Base-by-base conservation (phyloP, 2,888 invertebrate genomes). In the Rhingia rostrata region DNA sequence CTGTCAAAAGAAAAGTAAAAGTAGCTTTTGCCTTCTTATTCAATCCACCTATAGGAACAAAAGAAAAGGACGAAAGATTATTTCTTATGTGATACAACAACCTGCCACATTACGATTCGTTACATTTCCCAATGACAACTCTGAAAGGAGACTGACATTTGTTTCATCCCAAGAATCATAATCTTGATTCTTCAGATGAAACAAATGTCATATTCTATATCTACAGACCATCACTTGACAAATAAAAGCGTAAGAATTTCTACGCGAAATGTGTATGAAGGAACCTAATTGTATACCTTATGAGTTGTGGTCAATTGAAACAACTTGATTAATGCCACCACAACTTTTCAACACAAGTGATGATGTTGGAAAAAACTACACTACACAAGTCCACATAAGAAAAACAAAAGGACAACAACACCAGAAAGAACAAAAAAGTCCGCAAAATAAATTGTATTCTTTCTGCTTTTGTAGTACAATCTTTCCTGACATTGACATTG, bases 401-500 rank as follows among this genome's bases (percentile, higher is more conserved):
- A 58, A 6, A 54, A 67, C 0, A 70, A n/a, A 64, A 56, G 14
- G 51, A 60, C 35, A 9, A 37, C 14, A 37, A 60, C 35, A 9
- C 30, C 14, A 37, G 6, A 60, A 51, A 37, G 7, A 63, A 73
- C 6, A 35, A 56, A 22, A 22, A 22, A 56, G 5, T 33, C 22
- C 10, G 63, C 53, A 58, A 53, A 67, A 41, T 61, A 30, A 56
- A 74, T 60, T 83, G 14, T 78, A 73, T 82, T 56, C 78, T 49
- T 82, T 1, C 22, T 72, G 47, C 61, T 72, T 77, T 64, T 75
- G 64, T 75, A 49, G 51, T 53, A 47, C 45, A 75, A 69, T 60
- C 53, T 22, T 22, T 61, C 41, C 63, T 78, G 83, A 78, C 83
- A 83, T 78, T 83, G 78, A 83, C 82, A 78, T 83, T 83, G 83